A percentile compares a stretch with the other conserved stretches of the same genome.
These are phyloP conservation scores for Corapipo altera DNA, from an alignment of 2,113 vertebrate genomes.

Conservation along the genomic window DNA sequence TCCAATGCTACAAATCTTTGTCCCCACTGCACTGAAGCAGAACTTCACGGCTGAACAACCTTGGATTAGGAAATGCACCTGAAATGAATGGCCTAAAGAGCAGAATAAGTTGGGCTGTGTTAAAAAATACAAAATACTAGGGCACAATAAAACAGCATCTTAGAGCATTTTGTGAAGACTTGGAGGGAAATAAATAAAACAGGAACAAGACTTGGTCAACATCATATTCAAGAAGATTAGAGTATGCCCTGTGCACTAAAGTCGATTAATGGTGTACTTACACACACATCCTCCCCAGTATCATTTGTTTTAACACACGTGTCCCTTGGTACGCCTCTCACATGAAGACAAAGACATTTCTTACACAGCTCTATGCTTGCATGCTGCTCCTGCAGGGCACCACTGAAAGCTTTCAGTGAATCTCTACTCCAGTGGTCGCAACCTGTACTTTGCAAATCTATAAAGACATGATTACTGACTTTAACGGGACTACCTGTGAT, in stretches of 20 bases:
- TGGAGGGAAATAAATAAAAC: background rate
- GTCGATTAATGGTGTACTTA: background rate
- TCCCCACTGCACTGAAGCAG: background rate
- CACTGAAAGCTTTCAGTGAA: background rate
- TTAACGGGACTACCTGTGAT: background rate
- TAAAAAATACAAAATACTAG: background rate
- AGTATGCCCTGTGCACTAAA: background rate
- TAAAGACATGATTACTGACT: background rate
- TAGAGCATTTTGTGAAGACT: background rate
- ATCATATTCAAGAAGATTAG: background rate
- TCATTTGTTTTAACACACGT: background rate
- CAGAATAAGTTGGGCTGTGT: background rate
- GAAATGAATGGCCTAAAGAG: background rate
- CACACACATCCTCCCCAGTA: background rate
- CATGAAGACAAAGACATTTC: background rate
- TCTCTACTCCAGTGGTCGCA: background rate
- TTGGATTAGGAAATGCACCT: fast-evolving
- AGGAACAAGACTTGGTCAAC: background rate
- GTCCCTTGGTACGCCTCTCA: background rate
- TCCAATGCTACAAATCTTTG: background rate
- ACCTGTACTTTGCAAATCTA: background rate
- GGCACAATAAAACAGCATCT: background rate
- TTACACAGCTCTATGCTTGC: background rate
- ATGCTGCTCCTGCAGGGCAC: background rate
- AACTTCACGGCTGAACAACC: background rate